Evolutionary conservation across 2,113 vertebrate species (phyloP).

Genomic region (Macquaria australasica): DNA sequence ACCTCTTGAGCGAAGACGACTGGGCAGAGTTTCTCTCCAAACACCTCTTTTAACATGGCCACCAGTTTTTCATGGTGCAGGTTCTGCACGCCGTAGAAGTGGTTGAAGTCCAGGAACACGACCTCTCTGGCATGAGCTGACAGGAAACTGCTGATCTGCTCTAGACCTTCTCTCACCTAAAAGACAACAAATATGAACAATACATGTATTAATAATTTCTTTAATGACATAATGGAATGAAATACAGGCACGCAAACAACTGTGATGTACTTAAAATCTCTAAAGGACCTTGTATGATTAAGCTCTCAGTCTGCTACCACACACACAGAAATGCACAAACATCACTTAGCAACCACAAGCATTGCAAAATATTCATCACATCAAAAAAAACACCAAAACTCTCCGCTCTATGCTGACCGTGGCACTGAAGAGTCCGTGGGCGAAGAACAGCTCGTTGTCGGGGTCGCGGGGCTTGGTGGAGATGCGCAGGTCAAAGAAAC

Average conservation of each 20-base stretch:
- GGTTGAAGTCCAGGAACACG: conserved; percentile 98
- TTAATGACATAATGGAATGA: neutral
- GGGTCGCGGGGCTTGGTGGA: conserved; percentile 98
- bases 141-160: conserved; percentile 95
- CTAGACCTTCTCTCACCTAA: conserved; percentile 92
- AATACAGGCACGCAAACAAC: conserved; percentile 8
- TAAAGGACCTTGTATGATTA: conserved; percentile 29
- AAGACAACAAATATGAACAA: conserved; percentile 35
- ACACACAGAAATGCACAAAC: conserved; percentile 20
- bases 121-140: conserved; percentile 92
- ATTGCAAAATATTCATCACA: conserved; percentile 43
- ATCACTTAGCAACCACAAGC: conserved; percentile 53
- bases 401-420: conserved; percentile 81
- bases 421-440: conserved; percentile 98
- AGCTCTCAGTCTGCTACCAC: conserved; percentile 29
- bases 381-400: conserved; percentile 37
- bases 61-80: conserved; percentile 97
- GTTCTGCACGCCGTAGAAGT: conserved; percentile 99
- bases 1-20: conserved; percentile 96
- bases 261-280: conserved; percentile 32
- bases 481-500: conserved; percentile 98
- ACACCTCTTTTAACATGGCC: conserved; percentile 94
- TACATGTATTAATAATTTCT: neutral
- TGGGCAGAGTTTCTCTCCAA: conserved; percentile 96
- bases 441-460: conserved; percentile 97